Evolutionary conservation across 2,113 vertebrate species (phyloP), one percentile per base, ranked within the genome.

Genomic region (Malurus alboscapulatus): DNA sequence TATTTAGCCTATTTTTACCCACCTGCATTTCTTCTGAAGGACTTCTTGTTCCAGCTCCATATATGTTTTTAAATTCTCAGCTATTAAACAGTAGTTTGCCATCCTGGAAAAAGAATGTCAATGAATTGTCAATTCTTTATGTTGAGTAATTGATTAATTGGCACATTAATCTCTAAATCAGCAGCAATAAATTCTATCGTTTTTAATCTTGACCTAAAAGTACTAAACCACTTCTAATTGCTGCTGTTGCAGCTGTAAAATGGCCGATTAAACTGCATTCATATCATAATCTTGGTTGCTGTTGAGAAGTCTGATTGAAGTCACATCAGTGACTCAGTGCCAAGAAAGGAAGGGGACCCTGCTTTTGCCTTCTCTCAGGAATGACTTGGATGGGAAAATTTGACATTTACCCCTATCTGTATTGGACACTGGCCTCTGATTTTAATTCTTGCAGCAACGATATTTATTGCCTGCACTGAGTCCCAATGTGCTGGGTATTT

Each of bases 151-250:
- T 97, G 98, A 98, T 97, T 97, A 97, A 98, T 96, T 97, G 97
- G 96, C 97, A 97, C 95, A 74, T 88, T 97, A 95, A 98, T 98
- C 96, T 96, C 94, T 97, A 98, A 97, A 98, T 97, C 96, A 94
- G 97, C 55, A 93, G 91, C 83, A 95, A 98, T 97, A 97, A 97
- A 97, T 95, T 95, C 67, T 90, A 85, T 44, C 15, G 88, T 95
- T 97, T 96, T 97, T 86, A 97, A 94, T 97, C 91, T 85, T 96
- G 97, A 98, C 97, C 97, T 96, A 69, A 92, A 92, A 97, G 96
- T 87, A 84, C 84, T 97, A 91, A 96, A 96, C 92, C 89, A 90
- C 95, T 94, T 95, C 93, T 96, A 94, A 96, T 95, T 94, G 95
- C 95, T 79, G 50, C 73, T 84, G 94, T 91, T 94, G 71, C 95